Percentiles rank a stretch among this genome's conserved stretches.
These are phyloP conservation scores for Plemyria rubiginata DNA, from an alignment of 2,888 invertebrate genomes.

Conservation along the genomic window DNA sequence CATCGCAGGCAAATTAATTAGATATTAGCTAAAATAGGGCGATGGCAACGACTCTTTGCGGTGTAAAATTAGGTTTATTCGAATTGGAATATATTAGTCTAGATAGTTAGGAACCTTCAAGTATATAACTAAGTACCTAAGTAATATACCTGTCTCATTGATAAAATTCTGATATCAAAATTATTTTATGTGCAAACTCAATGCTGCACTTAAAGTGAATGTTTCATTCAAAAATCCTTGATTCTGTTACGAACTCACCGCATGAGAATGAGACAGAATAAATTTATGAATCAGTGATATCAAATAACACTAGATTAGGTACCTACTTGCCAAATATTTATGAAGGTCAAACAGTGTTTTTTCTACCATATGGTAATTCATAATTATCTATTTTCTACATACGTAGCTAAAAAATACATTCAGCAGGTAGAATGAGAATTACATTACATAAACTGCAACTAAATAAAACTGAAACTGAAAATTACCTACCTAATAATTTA, in stretches of 20 bases:
- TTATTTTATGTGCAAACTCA: slow-evolving; percentile 8
- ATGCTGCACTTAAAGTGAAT: slow-evolving; percentile 33
- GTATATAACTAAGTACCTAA: too few relatives aligned
- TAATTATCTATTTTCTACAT: too few relatives aligned
- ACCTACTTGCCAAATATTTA: background rate
- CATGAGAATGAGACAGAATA: slow-evolving; percentile 20
- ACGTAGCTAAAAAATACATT: too few relatives aligned
- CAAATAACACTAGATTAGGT: slow-evolving; percentile 8
- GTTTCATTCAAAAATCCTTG: slow-evolving; percentile 27
- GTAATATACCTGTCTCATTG: too few relatives aligned
- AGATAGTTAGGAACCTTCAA: background rate
- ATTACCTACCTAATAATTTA: too few relatives aligned
- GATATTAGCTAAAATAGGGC: slow-evolving; percentile 54
- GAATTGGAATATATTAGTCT: slow-evolving; percentile 4
- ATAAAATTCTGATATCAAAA: too few relatives aligned
- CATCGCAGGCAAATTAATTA: slow-evolving; percentile 66
- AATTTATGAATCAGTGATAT: slow-evolving; percentile 10
- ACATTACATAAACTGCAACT: too few relatives aligned
- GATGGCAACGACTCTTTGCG: slow-evolving; percentile 17
- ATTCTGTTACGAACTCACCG: slow-evolving; percentile 24
- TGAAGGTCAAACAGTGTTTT: too few relatives aligned
- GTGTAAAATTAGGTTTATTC: slow-evolving; percentile 19
- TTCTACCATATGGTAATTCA: too few relatives aligned
- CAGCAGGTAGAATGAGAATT: too few relatives aligned
- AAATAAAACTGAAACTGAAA: too few relatives aligned